A percentile compares a stretch with the other conserved stretches of the same genome.
These are phyloP conservation scores for Platorchestia sp. DNA, from an alignment of 1,140 invertebrate genomes.

Conservation along the genomic window DNA sequence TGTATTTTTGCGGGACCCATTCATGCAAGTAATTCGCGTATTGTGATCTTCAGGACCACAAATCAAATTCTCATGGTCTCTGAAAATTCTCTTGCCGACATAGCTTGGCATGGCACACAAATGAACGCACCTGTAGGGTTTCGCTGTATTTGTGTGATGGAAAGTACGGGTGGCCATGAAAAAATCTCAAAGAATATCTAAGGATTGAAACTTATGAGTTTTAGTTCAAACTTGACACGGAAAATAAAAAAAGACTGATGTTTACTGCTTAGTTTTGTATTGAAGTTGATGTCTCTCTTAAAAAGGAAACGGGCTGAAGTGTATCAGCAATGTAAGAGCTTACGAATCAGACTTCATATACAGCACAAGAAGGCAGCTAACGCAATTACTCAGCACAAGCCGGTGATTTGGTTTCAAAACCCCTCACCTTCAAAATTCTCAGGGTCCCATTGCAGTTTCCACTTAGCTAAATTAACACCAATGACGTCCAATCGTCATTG, in stretches of 20 bases:
- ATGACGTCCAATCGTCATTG: not conserved
- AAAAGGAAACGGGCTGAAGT: not conserved
- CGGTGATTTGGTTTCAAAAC: not conserved
- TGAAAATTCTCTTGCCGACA: not conserved
- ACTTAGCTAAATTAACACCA: not conserved
- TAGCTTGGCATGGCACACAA: not conserved
- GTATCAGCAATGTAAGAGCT: not conserved
- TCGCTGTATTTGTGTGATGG: not conserved
- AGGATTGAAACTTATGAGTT: not conserved
- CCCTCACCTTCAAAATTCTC: not conserved
- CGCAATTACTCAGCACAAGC: not conserved
- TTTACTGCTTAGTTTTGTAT: not conserved
- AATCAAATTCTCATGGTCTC: not conserved
- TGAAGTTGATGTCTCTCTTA: not conserved
- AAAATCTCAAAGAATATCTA: no score
- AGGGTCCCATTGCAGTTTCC: not conserved
- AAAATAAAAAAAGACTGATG: no score
- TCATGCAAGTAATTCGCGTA: not conserved
- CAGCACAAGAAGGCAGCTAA: not conserved
- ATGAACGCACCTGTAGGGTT: not conserved
- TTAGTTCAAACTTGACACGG: not conserved
- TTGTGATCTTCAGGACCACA: not conserved
- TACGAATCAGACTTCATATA: not conserved
- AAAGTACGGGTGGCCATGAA: no score
- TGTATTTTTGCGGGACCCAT: not conserved